These are phyloP conservation scores for Coilia nasus DNA, from an alignment of 2,797 vertebrate species.

Conservation along the genomic window DNA sequence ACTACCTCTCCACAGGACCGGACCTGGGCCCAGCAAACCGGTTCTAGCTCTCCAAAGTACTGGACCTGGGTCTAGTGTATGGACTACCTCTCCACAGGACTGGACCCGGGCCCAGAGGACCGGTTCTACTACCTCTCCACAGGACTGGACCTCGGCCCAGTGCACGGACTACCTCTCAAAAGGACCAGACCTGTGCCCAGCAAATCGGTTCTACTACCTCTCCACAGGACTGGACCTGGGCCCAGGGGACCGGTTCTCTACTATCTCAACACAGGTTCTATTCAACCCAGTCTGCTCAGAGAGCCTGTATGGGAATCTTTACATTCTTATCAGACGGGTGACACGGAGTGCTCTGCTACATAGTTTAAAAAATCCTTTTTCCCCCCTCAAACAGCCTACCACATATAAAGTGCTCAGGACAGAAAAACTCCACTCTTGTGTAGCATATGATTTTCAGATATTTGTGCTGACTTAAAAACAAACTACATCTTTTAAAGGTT, in stretches of 20 bases:
- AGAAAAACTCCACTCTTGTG: slow-evolving; percentile 60
- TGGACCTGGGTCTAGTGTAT: too few relatives aligned
- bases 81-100: too few relatives aligned
- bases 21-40: too few relatives aligned
- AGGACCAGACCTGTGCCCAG: too few relatives aligned
- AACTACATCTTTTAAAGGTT: slow-evolving; percentile 37
- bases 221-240: too few relatives aligned
- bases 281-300: background rate
- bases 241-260: background rate
- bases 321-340: slow-evolving; percentile 75
- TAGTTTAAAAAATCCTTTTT: slow-evolving; percentile 58
- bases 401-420: slow-evolving; percentile 76
- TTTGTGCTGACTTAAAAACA: slow-evolving; percentile 68
- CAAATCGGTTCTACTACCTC: background rate
- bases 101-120: too few relatives aligned
- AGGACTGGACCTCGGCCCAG: background rate
- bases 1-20: too few relatives aligned
- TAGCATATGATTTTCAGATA: slow-evolving; percentile 63
- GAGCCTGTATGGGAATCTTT: slow-evolving; percentile 51
- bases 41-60: too few relatives aligned
- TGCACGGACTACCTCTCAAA: too few relatives aligned
- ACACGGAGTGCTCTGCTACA: slow-evolving; percentile 74
- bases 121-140: too few relatives aligned
- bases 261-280: too few relatives aligned
- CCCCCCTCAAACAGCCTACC: slow-evolving; percentile 58